Conservation (phyloP, 37 sponge, comb jelly and placozoan species). For the Amphimedon queenslandica region DNA sequence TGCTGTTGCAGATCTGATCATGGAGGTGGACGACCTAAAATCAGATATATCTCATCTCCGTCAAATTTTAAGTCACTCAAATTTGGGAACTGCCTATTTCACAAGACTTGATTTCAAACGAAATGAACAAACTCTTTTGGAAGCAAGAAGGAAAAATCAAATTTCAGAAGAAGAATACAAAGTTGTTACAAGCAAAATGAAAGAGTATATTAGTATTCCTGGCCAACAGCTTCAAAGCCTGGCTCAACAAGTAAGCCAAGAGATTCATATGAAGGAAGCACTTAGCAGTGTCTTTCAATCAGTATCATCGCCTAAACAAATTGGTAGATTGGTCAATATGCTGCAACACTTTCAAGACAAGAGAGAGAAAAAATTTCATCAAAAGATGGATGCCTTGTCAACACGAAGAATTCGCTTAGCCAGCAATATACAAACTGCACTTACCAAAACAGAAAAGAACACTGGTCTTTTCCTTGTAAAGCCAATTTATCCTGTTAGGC, state of each 20-base stretch:
- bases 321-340: neutral
- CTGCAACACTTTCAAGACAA: neutral
- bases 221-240: constrained; percentile 23
- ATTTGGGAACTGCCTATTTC: constrained; percentile 34
- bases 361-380: constrained; percentile 4
- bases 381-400: constrained; percentile 21
- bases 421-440: constrained; percentile 14
- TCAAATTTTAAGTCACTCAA: neutral
- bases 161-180: constrained; percentile 1
- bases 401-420: constrained; percentile 28
- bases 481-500: constrained; percentile 25
- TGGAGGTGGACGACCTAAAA: constrained; percentile 26
- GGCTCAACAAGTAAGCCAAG: constrained; percentile 1
- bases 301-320: neutral
- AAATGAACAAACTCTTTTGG: constrained; percentile 31
- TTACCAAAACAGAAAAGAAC: constrained; percentile 30
- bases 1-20: constrained; percentile 27
- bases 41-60: constrained; percentile 29
- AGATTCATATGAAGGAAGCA: neutral
- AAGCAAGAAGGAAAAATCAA: constrained; percentile 25
- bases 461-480: constrained; percentile 49
- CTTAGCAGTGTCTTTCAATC: neutral
- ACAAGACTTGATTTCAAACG: constrained; percentile 59
- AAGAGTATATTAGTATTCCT: constrained; percentile 47
- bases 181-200: constrained; percentile 28